Evolutionary conservation across 1,140 invertebrate species (phyloP).

Genomic region (Babylonia areolata): DNA sequence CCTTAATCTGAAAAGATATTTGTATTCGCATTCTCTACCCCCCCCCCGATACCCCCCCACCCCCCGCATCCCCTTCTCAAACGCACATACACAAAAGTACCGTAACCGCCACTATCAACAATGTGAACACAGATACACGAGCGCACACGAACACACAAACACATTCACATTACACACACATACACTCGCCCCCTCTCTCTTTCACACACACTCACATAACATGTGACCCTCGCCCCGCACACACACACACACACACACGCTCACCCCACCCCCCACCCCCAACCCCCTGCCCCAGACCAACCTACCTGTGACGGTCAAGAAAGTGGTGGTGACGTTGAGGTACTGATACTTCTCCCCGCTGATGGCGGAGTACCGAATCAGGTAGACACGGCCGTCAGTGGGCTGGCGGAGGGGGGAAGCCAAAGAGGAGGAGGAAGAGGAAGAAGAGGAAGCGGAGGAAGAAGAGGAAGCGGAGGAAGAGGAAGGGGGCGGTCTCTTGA

Average conservation of each 20-base stretch:
- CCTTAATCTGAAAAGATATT: no score
- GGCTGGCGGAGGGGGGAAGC: neutral
- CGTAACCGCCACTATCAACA: no score
- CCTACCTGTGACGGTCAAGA: conserved; percentile 30
- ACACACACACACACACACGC: no score
- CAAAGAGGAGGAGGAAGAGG: neutral
- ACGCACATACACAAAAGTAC: no score
- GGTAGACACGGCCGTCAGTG: conserved; percentile 87
- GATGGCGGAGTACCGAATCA: conserved; percentile 81
- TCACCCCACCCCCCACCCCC: no score
- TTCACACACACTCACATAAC: no score
- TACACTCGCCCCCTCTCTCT: no score
- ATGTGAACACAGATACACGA: no score
- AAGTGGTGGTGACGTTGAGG: conserved; percentile 87
- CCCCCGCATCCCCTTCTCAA: neutral
- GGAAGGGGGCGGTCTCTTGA: neutral
- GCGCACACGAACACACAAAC: no score
- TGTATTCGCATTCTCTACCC: neutral
- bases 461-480: neutral
- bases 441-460: neutral
- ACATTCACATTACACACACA: no score
- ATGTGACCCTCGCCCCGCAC: no score
- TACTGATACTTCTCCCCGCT: conserved; percentile 79
- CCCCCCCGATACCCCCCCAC: neutral
- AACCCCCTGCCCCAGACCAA: neutral